Evolutionary conservation across 2,113 vertebrate species (phyloP).

Genomic region (Mola mola): DNA sequence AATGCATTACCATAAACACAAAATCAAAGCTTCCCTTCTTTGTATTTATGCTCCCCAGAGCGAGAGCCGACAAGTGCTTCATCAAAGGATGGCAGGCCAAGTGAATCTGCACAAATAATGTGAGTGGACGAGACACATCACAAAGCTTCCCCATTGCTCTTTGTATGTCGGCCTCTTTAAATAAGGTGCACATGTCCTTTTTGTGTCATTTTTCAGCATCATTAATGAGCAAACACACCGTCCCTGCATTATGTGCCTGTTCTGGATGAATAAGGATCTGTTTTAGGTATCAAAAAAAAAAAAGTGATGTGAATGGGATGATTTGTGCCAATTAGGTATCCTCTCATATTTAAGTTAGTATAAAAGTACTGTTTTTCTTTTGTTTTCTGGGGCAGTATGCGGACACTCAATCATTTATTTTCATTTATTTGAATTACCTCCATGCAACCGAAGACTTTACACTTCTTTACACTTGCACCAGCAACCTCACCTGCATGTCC

Average conservation of each 20-base stretch:
- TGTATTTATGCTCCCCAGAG: conserved; percentile 45
- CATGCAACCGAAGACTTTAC: not conserved
- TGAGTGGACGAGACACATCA: conserved; percentile 38
- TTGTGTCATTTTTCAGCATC: conserved; percentile 22
- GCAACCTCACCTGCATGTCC: conserved; percentile 90
- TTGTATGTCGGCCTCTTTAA: conserved; percentile 43
- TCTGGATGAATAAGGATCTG: conserved; percentile 1
- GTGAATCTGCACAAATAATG: conserved; percentile 82
- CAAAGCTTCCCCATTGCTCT: conserved; percentile 47
- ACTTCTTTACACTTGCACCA: not conserved
- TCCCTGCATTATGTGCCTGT: not conserved
- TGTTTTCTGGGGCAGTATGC: not conserved
- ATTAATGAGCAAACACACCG: conserved; percentile 21
- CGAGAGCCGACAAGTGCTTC: conserved; percentile 51
- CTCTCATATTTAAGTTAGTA: not conserved
- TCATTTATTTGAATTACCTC: not conserved
- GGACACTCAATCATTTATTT: rapidly evolving
- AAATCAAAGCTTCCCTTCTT: conserved; percentile 67
- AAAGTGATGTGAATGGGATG: not conserved
- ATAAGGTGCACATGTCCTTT: conserved; percentile 12
- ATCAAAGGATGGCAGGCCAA: conserved; percentile 73
- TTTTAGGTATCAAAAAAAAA: no score
- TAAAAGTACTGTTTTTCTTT: not conserved
- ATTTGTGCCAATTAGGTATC: not conserved
- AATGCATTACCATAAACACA: conserved; percentile 55